These are phyloP conservation scores for Drosophila willistoni DNA, from an alignment of 1,140 invertebrate species.

Conservation along the genomic window DNA sequence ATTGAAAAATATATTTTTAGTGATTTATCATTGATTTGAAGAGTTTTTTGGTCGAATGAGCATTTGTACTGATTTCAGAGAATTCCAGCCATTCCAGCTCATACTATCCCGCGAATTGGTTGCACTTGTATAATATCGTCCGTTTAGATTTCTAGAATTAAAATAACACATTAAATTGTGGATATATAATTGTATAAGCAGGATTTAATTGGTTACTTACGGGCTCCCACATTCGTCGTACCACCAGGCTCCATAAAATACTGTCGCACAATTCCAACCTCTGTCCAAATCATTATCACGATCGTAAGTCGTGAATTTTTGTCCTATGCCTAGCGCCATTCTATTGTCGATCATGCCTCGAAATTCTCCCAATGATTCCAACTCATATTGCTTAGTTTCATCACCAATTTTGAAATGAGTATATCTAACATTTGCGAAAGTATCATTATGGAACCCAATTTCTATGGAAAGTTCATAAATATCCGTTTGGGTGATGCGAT, in stretches of 20 bases:
- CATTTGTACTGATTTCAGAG: no score
- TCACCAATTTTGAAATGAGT: background rate
- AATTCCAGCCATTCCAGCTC: no score
- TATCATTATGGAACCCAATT: background rate
- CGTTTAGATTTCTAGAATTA: no score
- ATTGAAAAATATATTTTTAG: no score
- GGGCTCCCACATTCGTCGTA: background rate
- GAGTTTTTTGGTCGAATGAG: no score
- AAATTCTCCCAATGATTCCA: background rate
- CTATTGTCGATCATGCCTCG: background rate
- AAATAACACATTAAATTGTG: no score
- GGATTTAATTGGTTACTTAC: background rate
- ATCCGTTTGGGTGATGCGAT: background rate
- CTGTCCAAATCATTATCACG: background rate
- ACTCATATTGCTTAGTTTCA: background rate
- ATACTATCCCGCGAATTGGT: no score
- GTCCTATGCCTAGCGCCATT: background rate
- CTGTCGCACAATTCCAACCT: background rate
- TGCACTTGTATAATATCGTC: no score
- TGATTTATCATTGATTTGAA: no score
- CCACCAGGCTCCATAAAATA: background rate
- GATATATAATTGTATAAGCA: no score
- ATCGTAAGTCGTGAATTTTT: background rate
- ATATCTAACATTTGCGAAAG: background rate
- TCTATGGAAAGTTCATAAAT: background rate